Evolutionary conservation across 2,113 vertebrate genomes (phyloP).

Genomic region (Corythornis cristatus): DNA sequence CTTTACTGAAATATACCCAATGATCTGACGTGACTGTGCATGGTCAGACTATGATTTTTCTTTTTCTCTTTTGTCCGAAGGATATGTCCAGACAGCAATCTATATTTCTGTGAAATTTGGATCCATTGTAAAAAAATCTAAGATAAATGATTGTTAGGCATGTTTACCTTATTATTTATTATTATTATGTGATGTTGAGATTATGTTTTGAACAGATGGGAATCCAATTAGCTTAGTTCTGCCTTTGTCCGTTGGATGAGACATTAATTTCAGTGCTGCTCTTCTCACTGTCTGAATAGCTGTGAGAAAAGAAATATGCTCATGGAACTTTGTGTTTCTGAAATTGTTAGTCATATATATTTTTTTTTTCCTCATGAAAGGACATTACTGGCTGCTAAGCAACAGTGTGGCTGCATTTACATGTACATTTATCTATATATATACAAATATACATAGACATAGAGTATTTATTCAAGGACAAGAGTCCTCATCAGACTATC

Average conservation of each 20-base stretch:
- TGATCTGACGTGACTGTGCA: background rate
- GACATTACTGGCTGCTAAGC: slow-evolving; percentile 67
- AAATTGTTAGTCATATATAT: slow-evolving; percentile 24
- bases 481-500: slow-evolving; percentile 51
- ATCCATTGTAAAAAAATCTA: background rate
- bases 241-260: slow-evolving; percentile 58
- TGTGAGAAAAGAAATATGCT: background rate
- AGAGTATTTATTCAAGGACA: slow-evolving; percentile 51
- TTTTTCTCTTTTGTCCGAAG: background rate
- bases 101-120: background rate
- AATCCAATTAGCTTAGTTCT: slow-evolving; percentile 70
- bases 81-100: background rate
- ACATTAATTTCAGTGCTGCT: slow-evolving; percentile 66
- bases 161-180: slow-evolving; percentile 54
- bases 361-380: slow-evolving; percentile 38
- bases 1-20: background rate
- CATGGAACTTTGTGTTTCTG: background rate
- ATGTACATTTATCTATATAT: background rate
- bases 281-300: slow-evolving; percentile 48
- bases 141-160: slow-evolving; percentile 38
- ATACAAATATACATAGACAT: background rate
- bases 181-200: slow-evolving; percentile 46
- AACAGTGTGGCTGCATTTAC: slow-evolving; percentile 58
- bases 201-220: slow-evolving; percentile 70
- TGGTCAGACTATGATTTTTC: background rate